Percentiles rank a stretch among this genome's conserved stretches.
Conservation (phyloP, 92 coral and sea anemone genomes). For the Porites divaricata region DNA sequence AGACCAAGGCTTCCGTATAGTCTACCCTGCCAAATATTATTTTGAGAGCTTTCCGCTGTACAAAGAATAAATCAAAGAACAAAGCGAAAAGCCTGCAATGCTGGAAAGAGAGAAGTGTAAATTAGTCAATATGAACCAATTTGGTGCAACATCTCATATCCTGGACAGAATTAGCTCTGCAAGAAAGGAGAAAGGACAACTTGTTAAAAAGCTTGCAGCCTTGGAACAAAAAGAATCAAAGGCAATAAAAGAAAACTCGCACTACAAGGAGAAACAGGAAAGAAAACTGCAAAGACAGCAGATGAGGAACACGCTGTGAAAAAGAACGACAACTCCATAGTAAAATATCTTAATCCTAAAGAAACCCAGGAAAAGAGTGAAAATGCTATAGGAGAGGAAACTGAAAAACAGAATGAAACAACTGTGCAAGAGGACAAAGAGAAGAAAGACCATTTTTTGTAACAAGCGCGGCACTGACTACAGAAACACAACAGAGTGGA, state of each 20-base stretch:
- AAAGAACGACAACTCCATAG: slow-evolving; percentile 13
- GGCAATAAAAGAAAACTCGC: too few species aligned
- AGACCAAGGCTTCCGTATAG: too few species aligned
- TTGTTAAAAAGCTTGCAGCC: slow-evolving; percentile 22
- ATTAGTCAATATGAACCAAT: slow-evolving; percentile 20
- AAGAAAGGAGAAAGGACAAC: slow-evolving; percentile 20
- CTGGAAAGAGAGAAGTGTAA: slow-evolving; percentile 16
- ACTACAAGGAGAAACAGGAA: too few species aligned
- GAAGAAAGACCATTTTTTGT: slow-evolving; percentile 2
- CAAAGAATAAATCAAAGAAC: slow-evolving; percentile 4
- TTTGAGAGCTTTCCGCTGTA: too few species aligned
- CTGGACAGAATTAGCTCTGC: slow-evolving; percentile 17
- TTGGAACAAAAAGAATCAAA: too few species aligned
- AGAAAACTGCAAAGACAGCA: too few species aligned
- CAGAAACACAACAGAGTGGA: slow-evolving; percentile 26
- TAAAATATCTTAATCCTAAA: slow-evolving; percentile 9
- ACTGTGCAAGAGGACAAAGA: slow-evolving; percentile 21
- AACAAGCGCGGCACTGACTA: slow-evolving; percentile 37
- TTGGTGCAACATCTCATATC: neutral
- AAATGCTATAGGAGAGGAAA: slow-evolving; percentile 22
- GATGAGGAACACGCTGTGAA: too few species aligned
- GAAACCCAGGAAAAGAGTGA: slow-evolving; percentile 6
- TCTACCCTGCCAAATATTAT: too few species aligned
- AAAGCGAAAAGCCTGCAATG: slow-evolving; percentile 20
- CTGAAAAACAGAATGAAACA: slow-evolving; percentile 25